Base-by-base conservation (phyloP, 2,888 invertebrate species). In the Scaptomyza caliginosa region DNA sequence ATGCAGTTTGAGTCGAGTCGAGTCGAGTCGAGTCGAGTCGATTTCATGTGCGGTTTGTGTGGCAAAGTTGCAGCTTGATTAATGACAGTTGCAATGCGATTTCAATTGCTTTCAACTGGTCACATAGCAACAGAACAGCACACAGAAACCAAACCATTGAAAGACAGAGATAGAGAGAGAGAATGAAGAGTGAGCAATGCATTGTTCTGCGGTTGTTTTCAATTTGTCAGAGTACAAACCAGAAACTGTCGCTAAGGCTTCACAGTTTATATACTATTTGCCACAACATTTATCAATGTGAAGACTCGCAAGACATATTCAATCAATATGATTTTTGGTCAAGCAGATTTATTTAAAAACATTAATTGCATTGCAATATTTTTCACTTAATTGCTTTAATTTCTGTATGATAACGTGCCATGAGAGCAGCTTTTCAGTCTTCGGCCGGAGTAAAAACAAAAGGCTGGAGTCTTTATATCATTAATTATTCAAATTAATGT, bases 51-150 rank as follows among this genome's bases (percentile, higher is more conserved):
- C 40, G 68, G 73, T 58, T 62, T 48, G 16, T 64, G 60, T 30
- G 64, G 68, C 54, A 58, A 67, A 68, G 64, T 82, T 79, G 74
- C 72, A 66, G 39, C 65, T 71, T 80, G 83, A 80, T 79, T 77
- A 80, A 80, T 80, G 84, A 66, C 60, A 52, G 67, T 67, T 62
- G 66, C 68, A 67, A 74, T 64, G 63, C 62, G 51, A 77, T 77
- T 79, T 74, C 72, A 79, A 72, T 77, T 79, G 74, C 57, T 60
- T 60, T 26, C 58, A 32, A 45, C 49, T 55, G 24, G 52, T 42
- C 49, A 36, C 32, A 32, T 32, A 43, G 13, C 11, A 34, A 42
- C 17, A 40, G 38, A 55, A 32, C 32, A 42, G 24, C 21, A 28
- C 28, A 28, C 23, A 16, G 7, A 49, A 13, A 23, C 10, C 5